Conservation (phyloP, 2,113 vertebrate species). For the Tamias sibiricus region DNA sequence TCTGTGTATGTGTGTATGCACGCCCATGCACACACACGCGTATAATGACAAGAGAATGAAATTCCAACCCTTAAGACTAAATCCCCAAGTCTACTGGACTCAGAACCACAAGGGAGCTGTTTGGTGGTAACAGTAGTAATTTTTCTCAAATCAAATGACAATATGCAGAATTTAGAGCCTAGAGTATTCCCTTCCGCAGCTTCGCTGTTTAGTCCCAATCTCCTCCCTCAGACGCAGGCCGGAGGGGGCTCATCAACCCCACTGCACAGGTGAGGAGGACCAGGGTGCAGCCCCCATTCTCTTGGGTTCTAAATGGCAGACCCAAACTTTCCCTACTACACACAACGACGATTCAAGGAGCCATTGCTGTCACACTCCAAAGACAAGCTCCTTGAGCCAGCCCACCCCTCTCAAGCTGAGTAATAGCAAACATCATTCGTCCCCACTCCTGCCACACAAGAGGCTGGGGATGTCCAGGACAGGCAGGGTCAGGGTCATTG, state of each 20-base stretch:
- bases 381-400: rapidly evolving
- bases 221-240: background rate
- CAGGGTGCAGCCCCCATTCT: background rate
- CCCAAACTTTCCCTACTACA: background rate
- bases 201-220: background rate
- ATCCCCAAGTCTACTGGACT: background rate
- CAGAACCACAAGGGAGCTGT: background rate
- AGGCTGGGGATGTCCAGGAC: background rate
- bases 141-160: background rate
- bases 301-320: background rate
- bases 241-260: background rate
- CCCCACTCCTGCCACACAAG: background rate
- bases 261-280: background rate
- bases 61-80: background rate
- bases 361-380: rapidly evolving
- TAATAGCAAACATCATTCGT: background rate
- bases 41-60: background rate
- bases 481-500: background rate
- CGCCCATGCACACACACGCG: too few species aligned
- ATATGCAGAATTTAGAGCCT: background rate
- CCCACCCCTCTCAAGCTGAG: background rate
- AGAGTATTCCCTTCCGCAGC: background rate
- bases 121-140: background rate
- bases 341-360: rapidly evolving
- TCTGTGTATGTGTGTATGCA: too few species aligned